phyloP scores from a whole-genome alignment of 1,140 invertebrate species.

The Lethrus apterus region DNA sequence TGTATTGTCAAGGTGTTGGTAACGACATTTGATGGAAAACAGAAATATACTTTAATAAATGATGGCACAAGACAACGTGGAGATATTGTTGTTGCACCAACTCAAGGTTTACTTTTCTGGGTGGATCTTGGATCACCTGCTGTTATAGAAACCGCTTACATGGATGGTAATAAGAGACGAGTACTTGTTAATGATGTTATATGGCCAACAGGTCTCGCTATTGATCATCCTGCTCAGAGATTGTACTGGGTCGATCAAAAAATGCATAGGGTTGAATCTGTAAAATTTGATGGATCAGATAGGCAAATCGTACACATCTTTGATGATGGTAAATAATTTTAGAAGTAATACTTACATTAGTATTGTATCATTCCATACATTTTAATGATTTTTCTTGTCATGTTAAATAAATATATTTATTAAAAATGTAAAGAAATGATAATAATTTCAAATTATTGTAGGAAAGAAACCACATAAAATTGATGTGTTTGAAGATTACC shows the following conservation, averaged over 20 bases:
- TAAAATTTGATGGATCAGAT: constrained; percentile 58
- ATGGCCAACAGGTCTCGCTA: constrained; percentile 59
- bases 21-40: constrained; percentile 51
- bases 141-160: constrained; percentile 55
- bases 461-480: constrained; percentile 57
- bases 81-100: constrained; percentile 62
- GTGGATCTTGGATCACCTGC: constrained; percentile 39
- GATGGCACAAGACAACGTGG: constrained; percentile 51
- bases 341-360: too few species aligned
- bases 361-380: too few species aligned
- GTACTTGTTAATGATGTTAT: constrained; percentile 52
- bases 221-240: constrained; percentile 58
- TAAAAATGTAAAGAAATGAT: too few species aligned
- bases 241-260: constrained; percentile 73
- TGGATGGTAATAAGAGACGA: constrained; percentile 57
- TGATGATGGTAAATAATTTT: constrained; percentile 41
- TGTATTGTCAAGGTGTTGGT: too few species aligned
- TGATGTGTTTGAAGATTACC: constrained; percentile 65
- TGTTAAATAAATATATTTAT: too few species aligned
- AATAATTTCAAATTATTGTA: constrained; percentile 29
- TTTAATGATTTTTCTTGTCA: too few species aligned
- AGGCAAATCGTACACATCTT: constrained; percentile 52
- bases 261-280: constrained; percentile 57
- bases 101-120: constrained; percentile 46
- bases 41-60: constrained; percentile 50